Conservation (phyloP, 2,888 invertebrate species). For the Pollenia amentaria region DNA sequence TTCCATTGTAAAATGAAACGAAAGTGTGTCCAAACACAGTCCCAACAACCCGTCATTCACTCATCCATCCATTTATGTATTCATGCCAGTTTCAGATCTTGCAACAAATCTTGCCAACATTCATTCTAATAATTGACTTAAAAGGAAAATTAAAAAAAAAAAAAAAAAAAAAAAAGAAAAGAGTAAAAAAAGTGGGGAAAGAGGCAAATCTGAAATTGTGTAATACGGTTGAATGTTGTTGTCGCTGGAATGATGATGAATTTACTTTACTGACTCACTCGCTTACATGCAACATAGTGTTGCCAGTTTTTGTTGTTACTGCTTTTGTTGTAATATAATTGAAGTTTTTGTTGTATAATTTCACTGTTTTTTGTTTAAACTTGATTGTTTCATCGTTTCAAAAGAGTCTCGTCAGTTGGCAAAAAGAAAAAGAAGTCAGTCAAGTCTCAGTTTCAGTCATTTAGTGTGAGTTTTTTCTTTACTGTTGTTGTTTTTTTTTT, state of each 20-base stretch:
- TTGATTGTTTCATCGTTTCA: constrained; percentile 10
- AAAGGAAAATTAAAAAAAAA: background rate
- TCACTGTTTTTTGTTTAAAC: background rate
- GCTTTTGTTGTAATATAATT: constrained; percentile 16
- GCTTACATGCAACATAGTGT: background rate
- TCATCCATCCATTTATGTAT: constrained; percentile 4
- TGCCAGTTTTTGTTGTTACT: constrained; percentile 8
- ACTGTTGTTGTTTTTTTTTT: constrained; percentile 17
- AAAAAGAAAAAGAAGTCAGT: constrained; percentile 23
- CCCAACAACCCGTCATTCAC: background rate
- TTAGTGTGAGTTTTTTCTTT: constrained; percentile 8
- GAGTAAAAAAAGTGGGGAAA: background rate
- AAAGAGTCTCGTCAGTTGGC: background rate
- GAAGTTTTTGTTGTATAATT: constrained; percentile 24
- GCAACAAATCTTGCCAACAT: constrained; percentile 49
- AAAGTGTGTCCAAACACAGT: background rate
- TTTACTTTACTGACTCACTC: constrained; percentile 23
- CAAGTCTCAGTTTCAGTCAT: constrained; percentile 41
- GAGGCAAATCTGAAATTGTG: constrained; percentile 44
- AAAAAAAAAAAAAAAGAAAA: background rate
- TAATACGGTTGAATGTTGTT: constrained; percentile 65
- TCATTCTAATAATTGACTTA: constrained; percentile 57
- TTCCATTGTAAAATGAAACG: constrained; percentile 16
- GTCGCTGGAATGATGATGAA: constrained; percentile 36
- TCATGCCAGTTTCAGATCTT: constrained; percentile 1